Conservation (phyloP, 2,888 invertebrate genomes). For the Steinernema scapterisci region DNA sequence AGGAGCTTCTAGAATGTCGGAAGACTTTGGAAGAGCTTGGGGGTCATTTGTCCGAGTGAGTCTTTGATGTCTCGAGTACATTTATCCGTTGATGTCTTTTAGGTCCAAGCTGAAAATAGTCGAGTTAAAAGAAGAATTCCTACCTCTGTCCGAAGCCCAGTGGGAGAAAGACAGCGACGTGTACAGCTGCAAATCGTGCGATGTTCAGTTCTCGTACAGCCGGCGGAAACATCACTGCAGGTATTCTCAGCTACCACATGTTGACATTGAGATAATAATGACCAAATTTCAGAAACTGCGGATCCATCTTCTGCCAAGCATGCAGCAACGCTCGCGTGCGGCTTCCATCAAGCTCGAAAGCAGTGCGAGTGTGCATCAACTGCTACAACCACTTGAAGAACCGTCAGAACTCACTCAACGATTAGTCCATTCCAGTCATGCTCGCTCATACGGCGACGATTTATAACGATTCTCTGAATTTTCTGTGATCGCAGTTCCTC, state of each 20-base stretch:
- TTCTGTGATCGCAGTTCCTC: background rate
- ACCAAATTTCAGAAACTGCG: conserved; percentile 46
- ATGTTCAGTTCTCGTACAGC: conserved; percentile 46
- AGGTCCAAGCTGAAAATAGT: conserved; percentile 56
- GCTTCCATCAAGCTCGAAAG: conserved; percentile 48
- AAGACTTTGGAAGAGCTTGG: conserved; percentile 55
- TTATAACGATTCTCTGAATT: background rate
- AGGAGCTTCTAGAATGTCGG: conserved; percentile 44
- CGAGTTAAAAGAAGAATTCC: conserved; percentile 54
- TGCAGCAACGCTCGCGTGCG: conserved; percentile 52
- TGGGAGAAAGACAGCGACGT: conserved; percentile 56
- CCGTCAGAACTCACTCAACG: conserved; percentile 28
- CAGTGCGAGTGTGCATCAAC: conserved; percentile 50
- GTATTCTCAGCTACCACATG: conserved; percentile 36
- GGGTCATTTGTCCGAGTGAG: conserved; percentile 49
- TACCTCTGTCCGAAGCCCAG: conserved; percentile 45
- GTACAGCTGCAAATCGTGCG: conserved; percentile 45
- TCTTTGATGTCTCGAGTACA: background rate
- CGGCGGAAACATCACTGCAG: conserved; percentile 58
- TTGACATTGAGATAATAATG: background rate
- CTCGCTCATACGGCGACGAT: background rate
- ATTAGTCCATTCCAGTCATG: background rate
- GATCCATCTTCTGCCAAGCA: conserved; percentile 51
- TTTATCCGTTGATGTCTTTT: conserved; percentile 23
- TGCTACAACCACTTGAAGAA: conserved; percentile 40